A percentile compares a stretch with the other conserved stretches of the same genome.
Evolutionary conservation across 35 echinoderm and acorn worm genomes (phyloP).

Genomic region (Stichopus chloronotus): DNA sequence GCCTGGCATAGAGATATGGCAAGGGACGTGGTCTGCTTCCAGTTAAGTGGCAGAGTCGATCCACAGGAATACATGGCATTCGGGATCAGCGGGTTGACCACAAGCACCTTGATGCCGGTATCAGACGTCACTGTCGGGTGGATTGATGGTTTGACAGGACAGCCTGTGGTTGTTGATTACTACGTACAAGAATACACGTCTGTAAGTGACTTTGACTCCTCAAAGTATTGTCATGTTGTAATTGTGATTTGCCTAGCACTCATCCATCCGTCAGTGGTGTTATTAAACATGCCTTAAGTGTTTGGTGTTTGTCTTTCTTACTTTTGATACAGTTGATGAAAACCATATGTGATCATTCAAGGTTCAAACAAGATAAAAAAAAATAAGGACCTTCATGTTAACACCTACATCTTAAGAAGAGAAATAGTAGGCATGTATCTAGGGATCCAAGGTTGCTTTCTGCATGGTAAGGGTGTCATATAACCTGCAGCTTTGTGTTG

Average conservation of each 20-base stretch:
- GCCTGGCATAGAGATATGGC: conserved; percentile 53
- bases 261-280: too few species aligned
- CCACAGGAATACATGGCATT: conserved; percentile 70
- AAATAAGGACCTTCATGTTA: too few species aligned
- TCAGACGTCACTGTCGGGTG: conserved; percentile 75
- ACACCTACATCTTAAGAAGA: too few species aligned
- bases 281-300: too few species aligned
- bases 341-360: too few species aligned
- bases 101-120: conserved; percentile 50
- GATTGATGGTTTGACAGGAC: conserved; percentile 37
- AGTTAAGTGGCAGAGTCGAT: conserved; percentile 59
- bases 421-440: too few species aligned
- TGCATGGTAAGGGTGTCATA: too few species aligned
- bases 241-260: background rate
- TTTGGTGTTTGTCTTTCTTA: too few species aligned
- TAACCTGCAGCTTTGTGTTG: too few species aligned
- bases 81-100: conserved; percentile 71
- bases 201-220: conserved; percentile 38
- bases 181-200: conserved; percentile 37
- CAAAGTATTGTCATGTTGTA: background rate
- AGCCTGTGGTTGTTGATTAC: conserved; percentile 60
- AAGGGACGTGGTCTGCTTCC: conserved; percentile 36
- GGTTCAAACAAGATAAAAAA: too few species aligned
- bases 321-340: too few species aligned
- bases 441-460: too few species aligned